These are phyloP conservation scores for Calosoma granatense DNA, from an alignment of 1,140 invertebrate species.

Conservation along the genomic window DNA sequence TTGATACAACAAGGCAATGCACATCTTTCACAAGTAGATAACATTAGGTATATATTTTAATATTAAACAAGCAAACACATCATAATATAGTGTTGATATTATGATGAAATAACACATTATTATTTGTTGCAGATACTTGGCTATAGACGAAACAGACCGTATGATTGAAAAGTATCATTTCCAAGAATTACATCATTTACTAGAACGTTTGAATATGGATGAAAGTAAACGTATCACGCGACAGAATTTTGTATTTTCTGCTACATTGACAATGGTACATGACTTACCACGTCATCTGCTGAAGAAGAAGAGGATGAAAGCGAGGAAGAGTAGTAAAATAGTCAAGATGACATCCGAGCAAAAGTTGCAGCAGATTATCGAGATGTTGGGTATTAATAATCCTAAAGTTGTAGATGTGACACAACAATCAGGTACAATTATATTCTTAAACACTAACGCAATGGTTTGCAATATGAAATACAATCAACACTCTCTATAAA, in stretches of 20 bases:
- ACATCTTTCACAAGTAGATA: conserved; percentile 59
- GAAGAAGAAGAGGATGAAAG: conserved; percentile 45
- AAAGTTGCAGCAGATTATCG: conserved; percentile 60
- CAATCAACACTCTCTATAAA: neutral
- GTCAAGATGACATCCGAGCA: conserved; percentile 55
- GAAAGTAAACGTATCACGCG: conserved; percentile 45
- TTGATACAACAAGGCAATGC: conserved; percentile 66
- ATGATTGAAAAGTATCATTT: conserved; percentile 98
- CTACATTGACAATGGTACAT: conserved; percentile 88
- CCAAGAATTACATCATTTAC: conserved; percentile 74
- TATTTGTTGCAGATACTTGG: conserved; percentile 55
- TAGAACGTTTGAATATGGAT: conserved; percentile 70
- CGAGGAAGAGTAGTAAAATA: conserved; percentile 43
- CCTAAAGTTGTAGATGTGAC: conserved; percentile 94
- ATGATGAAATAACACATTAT: conserved; percentile 2
- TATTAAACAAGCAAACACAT: conserved; percentile 3
- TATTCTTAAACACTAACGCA: neutral
- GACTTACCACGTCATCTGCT: conserved; percentile 66
- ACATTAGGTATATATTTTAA: conserved; percentile 49
- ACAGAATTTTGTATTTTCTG: conserved; percentile 97
- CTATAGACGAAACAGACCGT: conserved; percentile 96
- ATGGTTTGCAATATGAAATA: neutral
- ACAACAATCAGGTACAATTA: conserved; percentile 44
- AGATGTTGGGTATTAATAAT: conserved; percentile 70
- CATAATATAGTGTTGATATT: conserved; percentile 7